Evolutionary conservation across 2,888 invertebrate species (phyloP).

Genomic region (Nomada flava): DNA sequence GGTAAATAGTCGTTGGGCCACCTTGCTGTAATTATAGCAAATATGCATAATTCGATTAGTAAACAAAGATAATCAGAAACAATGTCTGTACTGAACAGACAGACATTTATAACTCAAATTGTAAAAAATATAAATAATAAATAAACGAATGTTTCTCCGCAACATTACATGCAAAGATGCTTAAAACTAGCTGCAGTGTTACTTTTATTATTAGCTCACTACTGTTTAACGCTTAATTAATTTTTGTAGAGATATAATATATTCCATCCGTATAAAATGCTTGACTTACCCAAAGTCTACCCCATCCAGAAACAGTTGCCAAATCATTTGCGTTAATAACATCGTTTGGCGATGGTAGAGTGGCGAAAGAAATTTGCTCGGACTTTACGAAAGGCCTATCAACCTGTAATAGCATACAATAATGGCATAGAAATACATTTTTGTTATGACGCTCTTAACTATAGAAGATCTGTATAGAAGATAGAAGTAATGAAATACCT

Average conservation of each 20-base stretch:
- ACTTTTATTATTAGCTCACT: too few relatives aligned
- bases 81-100: not conserved
- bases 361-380: conserved; percentile 77
- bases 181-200: too few relatives aligned
- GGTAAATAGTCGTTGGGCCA: conserved; percentile 71
- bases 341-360: conserved; percentile 81
- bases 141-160: too few relatives aligned
- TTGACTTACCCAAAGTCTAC: conserved; percentile 73
- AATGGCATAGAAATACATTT: not conserved
- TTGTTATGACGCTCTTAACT: not conserved
- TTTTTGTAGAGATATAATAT: too few relatives aligned
- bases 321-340: conserved; percentile 53
- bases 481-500: conserved; percentile 55
- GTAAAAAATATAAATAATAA: too few relatives aligned
- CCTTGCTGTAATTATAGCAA: conserved; percentile 62
- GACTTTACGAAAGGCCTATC: conserved; percentile 45
- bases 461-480: not conserved
- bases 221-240: too few relatives aligned
- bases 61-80: not conserved
- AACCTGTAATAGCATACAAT: conserved; percentile 40
- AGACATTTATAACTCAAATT: not conserved
- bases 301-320: conserved; percentile 78
- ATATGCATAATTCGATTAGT: not conserved
- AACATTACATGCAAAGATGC: too few relatives aligned
- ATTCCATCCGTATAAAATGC: not conserved